Base-by-base conservation (phyloP, 1,140 invertebrate species). In the Pararge aegeria region DNA sequence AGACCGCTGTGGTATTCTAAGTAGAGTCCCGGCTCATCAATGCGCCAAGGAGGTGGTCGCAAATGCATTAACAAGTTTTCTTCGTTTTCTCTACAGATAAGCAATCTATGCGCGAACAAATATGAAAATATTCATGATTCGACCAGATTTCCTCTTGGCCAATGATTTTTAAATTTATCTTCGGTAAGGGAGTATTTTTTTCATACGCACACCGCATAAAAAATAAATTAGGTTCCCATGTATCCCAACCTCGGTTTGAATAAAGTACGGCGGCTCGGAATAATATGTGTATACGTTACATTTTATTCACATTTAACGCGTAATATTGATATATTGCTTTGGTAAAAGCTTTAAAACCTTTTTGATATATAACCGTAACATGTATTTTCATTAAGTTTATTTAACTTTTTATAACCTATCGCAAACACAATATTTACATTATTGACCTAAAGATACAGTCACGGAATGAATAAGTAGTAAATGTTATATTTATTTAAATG, bases 121-220 rank as follows among this genome's bases (percentile, higher is more conserved):
- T 71, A 71, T 68, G 61, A 66, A 70, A 69, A 73, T 70, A 72
- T 70, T 75, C 63, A 75, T 72, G 72, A 65, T 65, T 60, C 48
- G 58, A 51, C 60, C 65, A 66, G 67, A 72, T 75, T 68, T 64
- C 61, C 61, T 62, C 59, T 50, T 53, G 61, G 48, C 63, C 66
- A 69, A 73, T 76, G 70, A 73, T 70, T 77, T 66, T 70, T 69
- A 72, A 77, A 74, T 70, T 70, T 71, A 72, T 68, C 66, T 74
- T 64, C 62, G 50, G 44, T 42, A 15, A 42, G 66, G 64, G 55
- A 55, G 59, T 68, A 44, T 70, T 69, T 73, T 27, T 73, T 66
- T 66, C 64, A 61, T 61, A 64, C 56, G 55, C 40, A 37, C 40
- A 27, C 7, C 9, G 68, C 56, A 74, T 72, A 72, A 77, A 77